These are phyloP conservation scores for Enteromius viviparus DNA, from an alignment of 2,797 vertebrate species.

Conservation along the genomic window DNA sequence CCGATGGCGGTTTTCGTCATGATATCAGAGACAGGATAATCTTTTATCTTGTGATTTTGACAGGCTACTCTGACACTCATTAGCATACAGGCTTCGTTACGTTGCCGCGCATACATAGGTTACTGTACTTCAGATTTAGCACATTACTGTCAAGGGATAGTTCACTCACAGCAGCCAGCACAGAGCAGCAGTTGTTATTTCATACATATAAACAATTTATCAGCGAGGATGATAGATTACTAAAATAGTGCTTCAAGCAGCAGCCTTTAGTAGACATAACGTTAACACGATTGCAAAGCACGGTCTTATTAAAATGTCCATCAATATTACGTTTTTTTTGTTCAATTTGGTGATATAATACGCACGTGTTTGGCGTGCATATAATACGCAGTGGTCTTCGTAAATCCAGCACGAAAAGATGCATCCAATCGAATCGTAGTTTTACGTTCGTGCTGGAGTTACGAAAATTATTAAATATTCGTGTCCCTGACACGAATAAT, in stretches of 20 bases:
- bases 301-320: no score
- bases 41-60: neutral
- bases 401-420: no score
- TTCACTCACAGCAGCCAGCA: neutral
- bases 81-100: slow-evolving; percentile 3
- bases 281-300: no score
- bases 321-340: no score
- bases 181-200: neutral
- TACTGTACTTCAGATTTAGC: neutral
- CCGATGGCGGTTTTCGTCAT: neutral
- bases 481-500: no score
- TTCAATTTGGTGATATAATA: no score
- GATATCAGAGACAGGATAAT: neutral
- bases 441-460: no score
- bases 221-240: neutral
- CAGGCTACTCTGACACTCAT: neutral
- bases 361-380: no score
- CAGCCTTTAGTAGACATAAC: neutral
- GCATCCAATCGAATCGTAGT: no score
- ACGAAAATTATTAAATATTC: no score
- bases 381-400: no score
- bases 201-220: neutral
- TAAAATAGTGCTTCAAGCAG: neutral
- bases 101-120: neutral
- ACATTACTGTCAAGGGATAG: slow-evolving; percentile 24